Percentiles rank a stretch among this genome's conserved stretches.
Evolutionary conservation across 2,888 invertebrate species (phyloP).

Genomic region (Agrotis puta): DNA sequence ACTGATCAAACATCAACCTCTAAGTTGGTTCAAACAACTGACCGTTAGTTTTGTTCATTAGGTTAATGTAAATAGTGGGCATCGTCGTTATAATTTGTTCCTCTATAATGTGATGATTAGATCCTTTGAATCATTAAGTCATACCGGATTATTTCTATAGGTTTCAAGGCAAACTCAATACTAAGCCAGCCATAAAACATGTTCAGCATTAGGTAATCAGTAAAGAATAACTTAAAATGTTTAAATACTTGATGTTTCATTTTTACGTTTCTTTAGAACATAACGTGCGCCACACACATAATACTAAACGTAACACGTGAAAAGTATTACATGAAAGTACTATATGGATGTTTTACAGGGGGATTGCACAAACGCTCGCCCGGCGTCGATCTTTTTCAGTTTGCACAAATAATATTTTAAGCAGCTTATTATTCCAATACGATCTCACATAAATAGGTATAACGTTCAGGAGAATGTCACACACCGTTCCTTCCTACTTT

Average conservation of each 20-base stretch:
- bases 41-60: not conserved
- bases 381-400: conserved; percentile 23
- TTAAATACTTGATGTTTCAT: conserved; percentile 74
- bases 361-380: conserved; percentile 32
- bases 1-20: no score
- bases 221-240: conserved; percentile 70
- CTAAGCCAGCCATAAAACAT: conserved; percentile 3
- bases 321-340: conserved; percentile 33
- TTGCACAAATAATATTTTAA: conserved; percentile 45
- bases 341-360: conserved; percentile 38
- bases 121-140: not conserved
- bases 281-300: conserved; percentile 71
- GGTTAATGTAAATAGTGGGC: not conserved
- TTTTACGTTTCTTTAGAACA: conserved; percentile 72
- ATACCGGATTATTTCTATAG: not conserved
- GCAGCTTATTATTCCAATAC: conserved; percentile 23
- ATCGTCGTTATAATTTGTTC: not conserved
- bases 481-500: not conserved
- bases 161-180: not conserved
- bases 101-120: not conserved
- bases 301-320: conserved; percentile 68
- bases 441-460: conserved; percentile 3
- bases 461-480: not conserved
- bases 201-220: conserved; percentile 41
- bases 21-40: not conserved